Evolutionary conservation across 2,113 vertebrate genomes (phyloP), one percentile per base, ranked within the genome.

Genomic region (Pygoscelis adeliae): DNA sequence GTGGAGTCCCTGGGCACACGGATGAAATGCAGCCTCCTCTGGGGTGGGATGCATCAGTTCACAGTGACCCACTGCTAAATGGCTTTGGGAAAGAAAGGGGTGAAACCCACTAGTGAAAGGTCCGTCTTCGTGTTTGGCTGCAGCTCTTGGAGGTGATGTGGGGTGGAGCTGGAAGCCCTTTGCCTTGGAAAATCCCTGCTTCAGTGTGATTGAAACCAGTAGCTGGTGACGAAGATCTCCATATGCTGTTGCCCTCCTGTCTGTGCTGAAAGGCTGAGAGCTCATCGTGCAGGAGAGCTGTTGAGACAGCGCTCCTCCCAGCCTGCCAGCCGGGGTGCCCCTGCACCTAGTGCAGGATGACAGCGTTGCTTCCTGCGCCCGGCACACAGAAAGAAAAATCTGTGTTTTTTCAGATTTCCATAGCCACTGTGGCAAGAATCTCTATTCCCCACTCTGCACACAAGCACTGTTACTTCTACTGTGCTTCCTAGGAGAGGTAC

Each of bases 401-500:
- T 0, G 0, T 56, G 20, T 0, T 29, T 61, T 74, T 81, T 79
- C 69, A 34, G 5, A 21, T 90, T 66, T 92, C 69, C 7, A 0
- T n/a, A 44, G 23, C n/a, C 59, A 10, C 66, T 65, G 47, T 70
- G 80, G 53, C 73, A 87, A 38, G 56, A 71, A 72, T 42, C 76
- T 66, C 27, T 19, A 0, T 49, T 79, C 8, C 58, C 46, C 22
- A 3, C 19, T 59, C 82, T 66, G 67, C 67, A 29, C 83, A 44
- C 58, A 19, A 84, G 62, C 1, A 1, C 49, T 9, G 4, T 69
- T 77, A 50, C 81, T 78, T 71, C 52, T 88, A 2, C 78, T 74
- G 49, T 34, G 86, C 95, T 67, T 55, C 62, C 78, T 78, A 58
- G 46, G 67, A 77, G 90, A 81, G 67, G 50, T 77, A 67, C 79